Base-by-base conservation (phyloP, 2,888 invertebrate species). In the Scelioninae gen. 1 region DNA sequence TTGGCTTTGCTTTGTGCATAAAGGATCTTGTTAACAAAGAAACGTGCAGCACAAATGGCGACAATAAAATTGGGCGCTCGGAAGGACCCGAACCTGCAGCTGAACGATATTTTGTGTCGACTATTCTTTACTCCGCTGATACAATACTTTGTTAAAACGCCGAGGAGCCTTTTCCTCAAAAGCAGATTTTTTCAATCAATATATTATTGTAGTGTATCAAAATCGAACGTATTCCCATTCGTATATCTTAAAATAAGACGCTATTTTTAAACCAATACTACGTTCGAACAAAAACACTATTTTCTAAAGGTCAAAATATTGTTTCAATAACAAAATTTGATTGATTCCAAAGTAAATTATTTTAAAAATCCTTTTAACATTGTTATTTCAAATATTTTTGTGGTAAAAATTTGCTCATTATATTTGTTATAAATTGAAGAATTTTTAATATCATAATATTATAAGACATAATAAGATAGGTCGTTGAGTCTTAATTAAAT, bases 111-210 rank as follows among this genome's bases (percentile, higher is more conserved):
- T 66, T 58, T 75, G 56, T 75, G 23, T 58, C 15, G 75, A 56
- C 65, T 56, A 55, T 65, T 75, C 65, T 75, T 65, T 29, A 15
- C 38, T 11, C 8, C 23, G 16, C 47, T 58, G 49, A 75, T 75
- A 66, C 75, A 75, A 66, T 51, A 13, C 62, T 74, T 34, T 55
- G n/a, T n/a, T n/a, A 55, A 58, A 63, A 63, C 53, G 62, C 34
- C 60, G 51, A 49, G 38, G 32, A 55, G 45, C 45, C n/a, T 55
- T 43, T 60, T 63, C 40, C 72, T 72, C 38, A 43, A 65, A 75
- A 75, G 65, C 31, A 32, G 56, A 75, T 58, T 74, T 76, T 76
- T 76, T 63, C 63, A 45, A 74, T 74, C 63, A 55, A 74, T 74
- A 55, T 62, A 34, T 63, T 31, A 49, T 71, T 38, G 47, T 16